These are phyloP conservation scores for Meiosimyza decipiens DNA, from an alignment of 2,888 invertebrate species.

Conservation along the genomic window DNA sequence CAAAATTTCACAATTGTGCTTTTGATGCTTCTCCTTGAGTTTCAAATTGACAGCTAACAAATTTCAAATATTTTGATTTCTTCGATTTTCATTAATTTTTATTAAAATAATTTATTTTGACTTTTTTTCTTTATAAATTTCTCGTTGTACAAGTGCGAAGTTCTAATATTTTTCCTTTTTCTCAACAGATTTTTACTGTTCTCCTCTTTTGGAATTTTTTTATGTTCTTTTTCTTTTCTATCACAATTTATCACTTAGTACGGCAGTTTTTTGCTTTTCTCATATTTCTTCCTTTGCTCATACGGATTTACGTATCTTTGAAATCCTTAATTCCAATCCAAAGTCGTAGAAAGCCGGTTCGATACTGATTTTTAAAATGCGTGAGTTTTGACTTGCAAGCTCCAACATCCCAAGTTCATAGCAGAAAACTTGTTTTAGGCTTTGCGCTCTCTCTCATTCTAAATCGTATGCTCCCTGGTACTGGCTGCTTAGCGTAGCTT, in stretches of 20 bases:
- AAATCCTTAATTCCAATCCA: slow-evolving; percentile 57
- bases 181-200: neutral
- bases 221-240: slow-evolving; percentile 12
- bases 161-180: neutral
- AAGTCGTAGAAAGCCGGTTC: slow-evolving; percentile 66
- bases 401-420: slow-evolving; percentile 12
- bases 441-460: neutral
- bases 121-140: neutral
- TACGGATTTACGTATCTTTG: neutral
- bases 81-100: neutral
- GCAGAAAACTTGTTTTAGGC: slow-evolving; percentile 21
- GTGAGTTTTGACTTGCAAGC: slow-evolving; percentile 10
- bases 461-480: no score
- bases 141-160: slow-evolving; percentile 3
- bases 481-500: no score
- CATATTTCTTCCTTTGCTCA: neutral
- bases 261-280: slow-evolving; percentile 1
- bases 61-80: neutral
- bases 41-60: slow-evolving; percentile 7
- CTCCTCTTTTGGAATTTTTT: neutral
- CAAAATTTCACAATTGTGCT: no score
- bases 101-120: neutral
- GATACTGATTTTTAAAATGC: slow-evolving; percentile 59
- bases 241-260: slow-evolving; percentile 19
- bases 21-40: slow-evolving; percentile 3